Conservation (phyloP, 2,888 invertebrate genomes). For the Meandrusa payeni region DNA sequence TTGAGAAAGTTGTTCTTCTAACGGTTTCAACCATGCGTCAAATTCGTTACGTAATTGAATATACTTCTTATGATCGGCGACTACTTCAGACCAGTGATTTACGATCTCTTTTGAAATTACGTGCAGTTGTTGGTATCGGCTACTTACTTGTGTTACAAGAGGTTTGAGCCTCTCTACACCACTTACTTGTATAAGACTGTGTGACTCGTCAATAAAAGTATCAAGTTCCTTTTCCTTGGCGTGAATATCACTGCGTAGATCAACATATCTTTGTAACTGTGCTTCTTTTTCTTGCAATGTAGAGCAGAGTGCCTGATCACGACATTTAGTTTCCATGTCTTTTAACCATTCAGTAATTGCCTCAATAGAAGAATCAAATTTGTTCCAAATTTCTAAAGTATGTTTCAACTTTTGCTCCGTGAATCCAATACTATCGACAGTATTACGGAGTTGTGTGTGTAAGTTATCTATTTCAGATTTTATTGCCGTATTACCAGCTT, state of each 20-base stretch:
- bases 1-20: constrained; percentile 85
- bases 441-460: constrained; percentile 83
- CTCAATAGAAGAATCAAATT: constrained; percentile 91
- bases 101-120: constrained; percentile 92
- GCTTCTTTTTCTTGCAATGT: constrained; percentile 90
- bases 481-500: constrained; percentile 87
- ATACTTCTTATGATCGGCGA: constrained; percentile 91
- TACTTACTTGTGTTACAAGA: constrained; percentile 93
- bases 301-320: constrained; percentile 92
- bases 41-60: constrained; percentile 88
- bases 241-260: constrained; percentile 87
- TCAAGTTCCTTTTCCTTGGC: constrained; percentile 93
- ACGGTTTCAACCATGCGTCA: constrained; percentile 87
- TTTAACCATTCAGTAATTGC: constrained; percentile 93
- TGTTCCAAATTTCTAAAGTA: constrained; percentile 90
- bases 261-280: constrained; percentile 86
- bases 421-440: constrained; percentile 83
- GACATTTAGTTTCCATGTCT: constrained; percentile 89
- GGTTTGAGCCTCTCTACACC: constrained; percentile 93
- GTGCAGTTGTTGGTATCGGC: constrained; percentile 90
- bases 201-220: constrained; percentile 93
- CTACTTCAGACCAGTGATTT: constrained; percentile 90
- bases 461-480: constrained; percentile 87
- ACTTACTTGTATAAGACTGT: constrained; percentile 90
- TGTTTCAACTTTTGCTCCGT: constrained; percentile 88